phyloP scores from a whole-genome alignment of 2,797 vertebrate species.

The Heterohyrax brucei region DNA sequence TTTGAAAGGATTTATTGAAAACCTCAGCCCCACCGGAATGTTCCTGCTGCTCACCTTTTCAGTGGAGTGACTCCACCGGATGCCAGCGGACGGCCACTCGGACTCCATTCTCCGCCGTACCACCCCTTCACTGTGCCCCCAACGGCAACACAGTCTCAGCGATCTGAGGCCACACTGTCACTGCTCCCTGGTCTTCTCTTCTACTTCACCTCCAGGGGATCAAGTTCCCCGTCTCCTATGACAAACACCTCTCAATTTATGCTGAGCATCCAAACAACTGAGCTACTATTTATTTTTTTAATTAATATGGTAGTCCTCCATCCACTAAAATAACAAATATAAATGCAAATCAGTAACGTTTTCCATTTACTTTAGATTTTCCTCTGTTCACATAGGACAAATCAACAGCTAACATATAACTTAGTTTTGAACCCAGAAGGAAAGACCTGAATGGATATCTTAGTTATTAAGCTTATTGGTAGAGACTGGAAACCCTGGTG shows the following conservation, averaged over 20 bases:
- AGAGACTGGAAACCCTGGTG: too few relatives aligned
- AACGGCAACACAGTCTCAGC: slow-evolving; percentile 1
- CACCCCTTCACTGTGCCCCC: slow-evolving; percentile 72
- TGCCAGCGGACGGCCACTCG: slow-evolving; percentile 8
- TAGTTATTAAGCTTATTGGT: background rate
- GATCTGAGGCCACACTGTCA: slow-evolving; percentile 67
- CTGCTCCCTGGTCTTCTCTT: slow-evolving; percentile 55
- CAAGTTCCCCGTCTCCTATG: slow-evolving; percentile 43
- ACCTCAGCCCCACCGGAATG: background rate
- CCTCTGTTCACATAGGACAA: slow-evolving; percentile 2
- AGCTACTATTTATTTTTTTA: background rate
- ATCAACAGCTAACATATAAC: slow-evolving; percentile 15
- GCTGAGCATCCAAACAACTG: background rate
- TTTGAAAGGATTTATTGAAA: slow-evolving; percentile 80
- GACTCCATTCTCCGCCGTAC: slow-evolving; percentile 81
- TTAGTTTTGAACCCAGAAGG: background rate
- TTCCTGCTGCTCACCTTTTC: slow-evolving; percentile 73
- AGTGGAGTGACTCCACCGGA: background rate
- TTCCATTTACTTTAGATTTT: background rate
- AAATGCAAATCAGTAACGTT: slow-evolving; percentile 1
- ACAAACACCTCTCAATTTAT: slow-evolving; percentile 43
- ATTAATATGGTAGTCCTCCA: background rate
- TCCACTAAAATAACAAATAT: slow-evolving; percentile 12
- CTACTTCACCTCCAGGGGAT: slow-evolving; percentile 63
- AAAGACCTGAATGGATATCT: background rate